Conservation (phyloP, 2,797 vertebrate genomes). For the Myoxocephalus aenaeus region DNA sequence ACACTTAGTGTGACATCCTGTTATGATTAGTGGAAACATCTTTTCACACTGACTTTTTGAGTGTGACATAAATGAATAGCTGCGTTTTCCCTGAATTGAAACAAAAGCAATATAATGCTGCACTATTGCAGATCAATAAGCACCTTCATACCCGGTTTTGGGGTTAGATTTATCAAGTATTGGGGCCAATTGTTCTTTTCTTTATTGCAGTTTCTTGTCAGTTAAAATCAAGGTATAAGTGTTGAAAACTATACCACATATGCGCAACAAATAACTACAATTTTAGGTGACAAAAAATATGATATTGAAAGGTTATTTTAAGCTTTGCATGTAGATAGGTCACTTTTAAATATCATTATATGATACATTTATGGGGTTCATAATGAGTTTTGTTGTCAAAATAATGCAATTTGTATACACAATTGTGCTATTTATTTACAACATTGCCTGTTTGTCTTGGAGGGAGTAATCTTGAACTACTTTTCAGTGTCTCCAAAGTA, state of each 20-base stretch:
- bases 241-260: background rate
- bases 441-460: background rate
- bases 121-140: background rate
- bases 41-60: background rate
- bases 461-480: background rate
- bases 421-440: background rate
- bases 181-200: background rate
- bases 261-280: no score
- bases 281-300: background rate
- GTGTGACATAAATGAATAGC: no score
- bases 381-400: background rate
- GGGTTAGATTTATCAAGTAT: background rate
- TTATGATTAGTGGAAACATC: fast-evolving
- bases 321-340: no score
- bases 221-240: background rate
- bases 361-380: background rate
- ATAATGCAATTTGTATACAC: background rate
- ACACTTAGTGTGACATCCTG: slow-evolving; percentile 32
- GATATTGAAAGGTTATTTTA: background rate
- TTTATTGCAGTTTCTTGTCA: background rate
- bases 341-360: background rate
- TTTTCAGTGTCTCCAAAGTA: no score
- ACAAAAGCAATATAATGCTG: background rate
- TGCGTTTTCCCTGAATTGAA: background rate
- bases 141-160: no score